Percentiles rank a stretch among this genome's conserved stretches.
phyloP scores from a whole-genome alignment of 2,113 vertebrate species.

The Neogobius melanostomus region DNA sequence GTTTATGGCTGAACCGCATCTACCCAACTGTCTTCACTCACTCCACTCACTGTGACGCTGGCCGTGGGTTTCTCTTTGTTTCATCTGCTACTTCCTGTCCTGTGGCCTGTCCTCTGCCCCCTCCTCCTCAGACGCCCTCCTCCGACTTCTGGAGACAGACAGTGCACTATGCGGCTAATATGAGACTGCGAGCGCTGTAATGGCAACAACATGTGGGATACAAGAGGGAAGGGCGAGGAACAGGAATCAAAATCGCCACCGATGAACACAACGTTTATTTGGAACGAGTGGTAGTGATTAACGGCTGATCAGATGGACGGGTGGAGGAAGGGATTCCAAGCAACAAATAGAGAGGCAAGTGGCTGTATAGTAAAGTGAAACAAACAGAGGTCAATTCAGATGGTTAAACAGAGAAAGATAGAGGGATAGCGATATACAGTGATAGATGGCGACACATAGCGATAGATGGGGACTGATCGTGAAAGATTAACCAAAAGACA shows the following conservation, averaged over 20 bases:
- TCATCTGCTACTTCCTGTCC: conserved; percentile 31
- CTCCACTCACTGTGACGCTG: conserved; percentile 32
- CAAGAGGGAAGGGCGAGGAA: neutral
- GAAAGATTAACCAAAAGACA: no score
- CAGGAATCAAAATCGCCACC: neutral
- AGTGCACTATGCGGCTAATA: neutral
- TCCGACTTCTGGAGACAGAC: conserved; percentile 1
- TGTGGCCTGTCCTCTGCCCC: conserved; percentile 10
- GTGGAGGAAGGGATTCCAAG: no score
- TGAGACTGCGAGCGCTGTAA: neutral
- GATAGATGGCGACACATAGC: no score
- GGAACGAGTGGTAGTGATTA: no score
- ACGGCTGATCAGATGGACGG: no score
- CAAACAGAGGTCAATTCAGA: no score
- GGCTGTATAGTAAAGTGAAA: no score
- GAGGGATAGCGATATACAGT: no score
- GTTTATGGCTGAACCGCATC: conserved; percentile 58
- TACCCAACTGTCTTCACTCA: conserved; percentile 52
- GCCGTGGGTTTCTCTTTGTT: conserved; percentile 20
- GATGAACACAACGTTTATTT: no score
- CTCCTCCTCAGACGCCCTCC: neutral
- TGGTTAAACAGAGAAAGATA: no score
- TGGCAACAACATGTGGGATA: neutral
- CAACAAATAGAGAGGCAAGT: no score
- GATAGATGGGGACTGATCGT: no score